Percentiles rank a stretch among this genome's conserved stretches.
Evolutionary conservation across 2,797 vertebrate species (phyloP).

Genomic region (Myiotriccus ornatus): DNA sequence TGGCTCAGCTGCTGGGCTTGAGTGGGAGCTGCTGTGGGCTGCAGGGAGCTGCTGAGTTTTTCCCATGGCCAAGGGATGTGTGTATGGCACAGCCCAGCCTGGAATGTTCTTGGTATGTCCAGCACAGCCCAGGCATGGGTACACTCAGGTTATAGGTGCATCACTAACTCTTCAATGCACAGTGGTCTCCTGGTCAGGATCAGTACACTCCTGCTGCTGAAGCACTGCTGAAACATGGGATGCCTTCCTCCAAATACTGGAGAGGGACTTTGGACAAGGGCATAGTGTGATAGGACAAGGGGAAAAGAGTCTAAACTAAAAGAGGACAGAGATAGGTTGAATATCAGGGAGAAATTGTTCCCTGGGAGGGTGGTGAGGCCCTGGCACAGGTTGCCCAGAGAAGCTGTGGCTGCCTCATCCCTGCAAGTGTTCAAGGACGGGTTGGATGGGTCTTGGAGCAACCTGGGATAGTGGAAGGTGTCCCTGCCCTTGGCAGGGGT

Average conservation of each 20-base stretch:
- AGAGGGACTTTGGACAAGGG: background rate
- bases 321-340: background rate
- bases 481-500: background rate
- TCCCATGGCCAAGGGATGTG: background rate
- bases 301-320: background rate
- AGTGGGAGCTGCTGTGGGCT: background rate
- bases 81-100: background rate
- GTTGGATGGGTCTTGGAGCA: background rate
- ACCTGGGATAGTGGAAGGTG: background rate
- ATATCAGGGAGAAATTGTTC: background rate
- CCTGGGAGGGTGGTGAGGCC: background rate
- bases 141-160: accelerated
- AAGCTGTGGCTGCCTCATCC: background rate
- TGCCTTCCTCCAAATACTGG: background rate
- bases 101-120: accelerated
- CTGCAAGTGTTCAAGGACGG: background rate
- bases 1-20: background rate
- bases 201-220: background rate
- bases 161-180: background rate
- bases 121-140: background rate
- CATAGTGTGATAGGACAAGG: background rate
- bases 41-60: background rate
- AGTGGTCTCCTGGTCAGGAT: background rate
- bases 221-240: background rate
- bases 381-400: background rate